These are phyloP conservation scores for Polyommatus iphigenia DNA, from an alignment of 2,888 invertebrate species.

Conservation along the genomic window DNA sequence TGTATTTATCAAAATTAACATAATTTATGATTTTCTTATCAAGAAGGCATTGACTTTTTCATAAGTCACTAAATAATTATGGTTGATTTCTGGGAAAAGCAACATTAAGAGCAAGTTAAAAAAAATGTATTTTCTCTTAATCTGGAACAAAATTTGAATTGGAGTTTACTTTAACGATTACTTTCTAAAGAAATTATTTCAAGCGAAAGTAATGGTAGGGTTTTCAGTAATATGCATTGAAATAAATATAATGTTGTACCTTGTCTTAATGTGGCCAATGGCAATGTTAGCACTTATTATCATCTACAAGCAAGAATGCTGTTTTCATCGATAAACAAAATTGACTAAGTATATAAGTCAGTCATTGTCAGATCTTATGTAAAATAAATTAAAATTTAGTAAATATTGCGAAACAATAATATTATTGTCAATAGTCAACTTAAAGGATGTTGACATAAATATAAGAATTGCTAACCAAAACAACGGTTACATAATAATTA, in stretches of 20 bases:
- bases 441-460: neutral
- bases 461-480: neutral
- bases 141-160: conserved; percentile 21
- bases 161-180: neutral
- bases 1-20: neutral
- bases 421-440: neutral
- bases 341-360: too few species aligned
- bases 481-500: neutral
- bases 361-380: too few species aligned
- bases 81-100: neutral
- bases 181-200: conserved; percentile 12
- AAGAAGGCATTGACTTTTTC: neutral
- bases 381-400: too few species aligned
- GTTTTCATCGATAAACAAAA: too few species aligned
- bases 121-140: neutral
- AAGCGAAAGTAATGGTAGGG: neutral
- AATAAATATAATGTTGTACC: neutral
- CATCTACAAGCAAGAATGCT: too few species aligned
- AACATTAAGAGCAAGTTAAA: neutral
- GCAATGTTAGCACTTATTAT: too few species aligned
- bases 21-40: neutral
- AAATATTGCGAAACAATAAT: too few species aligned
- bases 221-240: neutral
- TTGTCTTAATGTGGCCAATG: too few species aligned
- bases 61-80: neutral